Base-by-base conservation (phyloP, 1,140 invertebrate genomes). In the Solenopsis invicta region DNA sequence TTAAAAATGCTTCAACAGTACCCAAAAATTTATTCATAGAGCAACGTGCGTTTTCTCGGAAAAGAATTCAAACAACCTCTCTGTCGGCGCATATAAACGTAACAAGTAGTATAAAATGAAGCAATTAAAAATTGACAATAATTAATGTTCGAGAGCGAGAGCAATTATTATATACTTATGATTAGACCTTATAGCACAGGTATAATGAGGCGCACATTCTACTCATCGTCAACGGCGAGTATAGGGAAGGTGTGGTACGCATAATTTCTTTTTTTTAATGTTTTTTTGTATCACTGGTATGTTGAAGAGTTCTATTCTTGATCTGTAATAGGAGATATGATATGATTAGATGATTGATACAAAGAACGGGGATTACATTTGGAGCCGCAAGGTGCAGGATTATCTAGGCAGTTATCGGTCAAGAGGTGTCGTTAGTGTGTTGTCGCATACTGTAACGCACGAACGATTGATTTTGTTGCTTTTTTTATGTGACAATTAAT, bases 241-340 rank as follows among this genome's bases (percentile, higher is more conserved):
- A 86, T 87, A 82, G 59, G 75, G 56, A 67, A 75, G 80, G 74
- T 86, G 77, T 84, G 61, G 80, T 89, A 89, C 78, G 76, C 61
- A 84, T 81, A 88, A 87, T 84, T 74, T 86, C 54, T 72, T 45
- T 71, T 72, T 45, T 67, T 24, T 0, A 16, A 50, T 50, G 2
- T 59, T 59, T 61, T 82, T 61, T 75, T 84, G 52, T 74, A 54
- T 88, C 88, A 86, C 66, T 69, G 85, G 76, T 87, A 89, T 87
- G 77, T 91, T 45, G 80, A 89, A 92, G 89, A 85, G 56, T 81
- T 92, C 87, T 92, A 92, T 89, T 91, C 91, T 92, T 93, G 87
- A 92, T 93, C 92, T 94, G 93, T 82, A 94, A 94, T 94, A 91
- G 93, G 93, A 94, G 91, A 93, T 88, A 93, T 90, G 91, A 94